These are phyloP conservation scores for Sphyrna mokarran DNA, from an alignment of 2,113 vertebrate genomes.

Conservation along the genomic window DNA sequence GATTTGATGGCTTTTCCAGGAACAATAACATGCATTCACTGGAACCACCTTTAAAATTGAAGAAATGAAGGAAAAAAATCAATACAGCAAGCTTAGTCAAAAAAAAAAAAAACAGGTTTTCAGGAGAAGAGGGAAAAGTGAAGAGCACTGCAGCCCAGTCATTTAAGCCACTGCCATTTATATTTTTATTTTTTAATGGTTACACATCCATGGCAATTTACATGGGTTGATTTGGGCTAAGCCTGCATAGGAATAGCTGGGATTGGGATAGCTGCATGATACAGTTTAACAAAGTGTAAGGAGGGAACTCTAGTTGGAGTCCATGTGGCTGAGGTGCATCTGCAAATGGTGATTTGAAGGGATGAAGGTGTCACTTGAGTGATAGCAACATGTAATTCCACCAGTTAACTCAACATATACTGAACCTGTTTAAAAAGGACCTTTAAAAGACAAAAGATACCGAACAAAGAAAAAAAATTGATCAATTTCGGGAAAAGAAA, in stretches of 20 bases:
- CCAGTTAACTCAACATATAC: no score
- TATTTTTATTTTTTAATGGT: background rate
- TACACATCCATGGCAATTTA: background rate
- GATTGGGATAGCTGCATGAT: background rate
- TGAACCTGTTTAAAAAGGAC: no score
- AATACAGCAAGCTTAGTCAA: background rate
- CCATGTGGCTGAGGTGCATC: background rate
- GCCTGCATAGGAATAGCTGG: background rate
- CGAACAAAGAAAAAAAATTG: no score
- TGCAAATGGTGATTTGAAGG: background rate
- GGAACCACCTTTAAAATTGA: background rate
- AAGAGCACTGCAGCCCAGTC: background rate
- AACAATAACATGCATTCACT: background rate
- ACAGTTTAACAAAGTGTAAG: background rate
- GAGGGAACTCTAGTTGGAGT: background rate
- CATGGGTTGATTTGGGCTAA: background rate
- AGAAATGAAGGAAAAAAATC: background rate
- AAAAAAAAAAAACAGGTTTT: background rate
- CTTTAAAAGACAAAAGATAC: no score
- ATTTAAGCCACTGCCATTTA: background rate
- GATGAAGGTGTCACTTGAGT: background rate
- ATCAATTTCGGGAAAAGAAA: no score
- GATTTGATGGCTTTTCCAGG: background rate
- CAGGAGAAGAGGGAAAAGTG: background rate
- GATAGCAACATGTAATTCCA: no score